Percentiles rank a stretch among this genome's conserved stretches.
Conservation (phyloP, 2,113 vertebrate genomes). For the Crypturellus undulatus region DNA sequence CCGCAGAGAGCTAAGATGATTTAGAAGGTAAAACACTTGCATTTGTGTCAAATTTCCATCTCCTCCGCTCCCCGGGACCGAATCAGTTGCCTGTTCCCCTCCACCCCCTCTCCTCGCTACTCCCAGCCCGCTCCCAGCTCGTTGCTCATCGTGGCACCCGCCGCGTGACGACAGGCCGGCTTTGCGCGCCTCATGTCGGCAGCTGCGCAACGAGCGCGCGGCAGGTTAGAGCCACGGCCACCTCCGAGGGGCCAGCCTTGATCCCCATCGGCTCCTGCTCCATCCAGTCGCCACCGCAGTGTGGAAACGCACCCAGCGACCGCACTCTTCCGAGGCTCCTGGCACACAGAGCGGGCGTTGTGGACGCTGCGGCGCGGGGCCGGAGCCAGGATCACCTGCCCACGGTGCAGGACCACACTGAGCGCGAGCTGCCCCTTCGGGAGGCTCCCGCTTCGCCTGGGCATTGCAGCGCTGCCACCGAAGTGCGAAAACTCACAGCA, state of each 20-base stretch:
- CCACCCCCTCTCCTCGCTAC: neutral
- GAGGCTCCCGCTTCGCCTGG: neutral
- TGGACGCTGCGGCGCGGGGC: neutral
- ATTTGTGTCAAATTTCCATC: conserved; percentile 34
- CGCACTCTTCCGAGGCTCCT: neutral
- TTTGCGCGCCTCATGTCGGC: neutral
- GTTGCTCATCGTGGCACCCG: neutral
- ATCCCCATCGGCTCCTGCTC: neutral
- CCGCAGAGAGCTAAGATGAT: neutral
- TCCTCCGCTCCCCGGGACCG: neutral
- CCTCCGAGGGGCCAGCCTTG: fast-evolving
- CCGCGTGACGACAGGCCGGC: neutral
- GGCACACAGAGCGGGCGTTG: conserved; percentile 20
- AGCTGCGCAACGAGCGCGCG: fast-evolving
- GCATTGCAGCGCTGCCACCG: neutral
- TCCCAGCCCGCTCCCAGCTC: neutral
- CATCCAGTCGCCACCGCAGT: neutral
- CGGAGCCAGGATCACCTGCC: neutral
- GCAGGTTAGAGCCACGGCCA: neutral
- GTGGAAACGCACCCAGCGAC: neutral
- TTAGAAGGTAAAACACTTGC: conserved; percentile 49
- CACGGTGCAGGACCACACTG: neutral
- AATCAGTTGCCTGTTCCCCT: neutral
- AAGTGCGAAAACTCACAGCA: neutral
- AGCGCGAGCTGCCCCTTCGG: neutral